These are phyloP conservation scores for Chunga burmeisteri DNA, from an alignment of 2,113 vertebrate species.

Conservation along the genomic window DNA sequence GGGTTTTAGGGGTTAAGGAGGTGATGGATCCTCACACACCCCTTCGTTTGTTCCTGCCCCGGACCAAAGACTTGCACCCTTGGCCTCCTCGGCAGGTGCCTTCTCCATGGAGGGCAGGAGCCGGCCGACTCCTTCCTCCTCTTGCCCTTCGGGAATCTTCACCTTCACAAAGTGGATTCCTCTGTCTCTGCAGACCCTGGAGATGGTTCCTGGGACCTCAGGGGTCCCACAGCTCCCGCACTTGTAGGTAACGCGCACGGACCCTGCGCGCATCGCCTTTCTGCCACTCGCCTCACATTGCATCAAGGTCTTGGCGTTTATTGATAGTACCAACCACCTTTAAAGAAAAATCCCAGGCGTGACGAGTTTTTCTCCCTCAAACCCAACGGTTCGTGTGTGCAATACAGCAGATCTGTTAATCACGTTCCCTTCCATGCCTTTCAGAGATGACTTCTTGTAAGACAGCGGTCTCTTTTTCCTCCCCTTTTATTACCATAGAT, in stretches of 20 bases:
- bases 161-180: accelerated
- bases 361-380: neutral
- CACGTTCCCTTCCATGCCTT: neutral
- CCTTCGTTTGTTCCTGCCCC: neutral
- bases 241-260: accelerated
- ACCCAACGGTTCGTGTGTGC: accelerated
- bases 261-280: accelerated
- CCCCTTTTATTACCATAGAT: neutral
- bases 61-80: accelerated
- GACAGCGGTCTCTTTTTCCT: neutral
- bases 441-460: neutral
- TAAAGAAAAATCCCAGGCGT: accelerated
- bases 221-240: neutral
- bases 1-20: neutral
- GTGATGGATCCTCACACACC: neutral
- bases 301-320: neutral
- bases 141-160: too few species aligned
- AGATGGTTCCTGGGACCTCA: accelerated
- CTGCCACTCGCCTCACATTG: accelerated
- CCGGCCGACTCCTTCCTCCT: neutral
- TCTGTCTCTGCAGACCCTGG: neutral
- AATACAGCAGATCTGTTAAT: accelerated
- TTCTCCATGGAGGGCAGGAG: neutral
- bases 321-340: accelerated
- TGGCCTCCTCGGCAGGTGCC: neutral